These are phyloP conservation scores for Drosophila hamatofila DNA, from an alignment of 2,888 invertebrate species.

Conservation along the genomic window DNA sequence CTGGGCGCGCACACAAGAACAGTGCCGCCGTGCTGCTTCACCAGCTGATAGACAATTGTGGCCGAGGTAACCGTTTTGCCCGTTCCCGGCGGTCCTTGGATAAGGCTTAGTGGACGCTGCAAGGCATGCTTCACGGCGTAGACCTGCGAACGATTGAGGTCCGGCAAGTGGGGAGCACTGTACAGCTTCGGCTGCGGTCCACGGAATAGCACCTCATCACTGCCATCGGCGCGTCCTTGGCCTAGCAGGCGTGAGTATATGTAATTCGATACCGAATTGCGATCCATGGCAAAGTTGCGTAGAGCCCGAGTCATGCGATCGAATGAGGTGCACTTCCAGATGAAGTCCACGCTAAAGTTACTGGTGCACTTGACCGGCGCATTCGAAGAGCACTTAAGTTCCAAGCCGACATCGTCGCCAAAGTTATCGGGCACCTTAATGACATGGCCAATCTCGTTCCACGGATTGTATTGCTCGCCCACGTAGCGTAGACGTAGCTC, in stretches of 20 bases:
- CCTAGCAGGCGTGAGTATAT: slow-evolving; percentile 98
- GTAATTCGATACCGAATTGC: slow-evolving; percentile 97
- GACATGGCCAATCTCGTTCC: slow-evolving; percentile 99
- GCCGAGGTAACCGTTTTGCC: slow-evolving; percentile 99
- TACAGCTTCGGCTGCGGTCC: slow-evolving; percentile 96
- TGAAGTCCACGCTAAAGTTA: slow-evolving; percentile 99
- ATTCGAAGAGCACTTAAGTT: slow-evolving; percentile 95
- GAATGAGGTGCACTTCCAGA: slow-evolving; percentile 99
- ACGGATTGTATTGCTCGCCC: slow-evolving; percentile 96
- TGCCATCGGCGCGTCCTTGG: slow-evolving; percentile 97
- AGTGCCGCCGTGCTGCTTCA: slow-evolving; percentile 96
- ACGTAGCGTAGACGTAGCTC: slow-evolving; percentile 96
- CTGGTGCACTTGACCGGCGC: slow-evolving; percentile 97
- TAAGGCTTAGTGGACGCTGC: slow-evolving; percentile 97
- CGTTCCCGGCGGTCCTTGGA: slow-evolving; percentile 95
- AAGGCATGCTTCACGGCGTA: slow-evolving; percentile 99
- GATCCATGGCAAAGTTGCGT: slow-evolving; percentile 97
- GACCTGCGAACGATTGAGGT: slow-evolving; percentile 98
- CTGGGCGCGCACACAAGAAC: slow-evolving; percentile 99
- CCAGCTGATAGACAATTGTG: slow-evolving; percentile 99
- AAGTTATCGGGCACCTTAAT: slow-evolving; percentile 98
- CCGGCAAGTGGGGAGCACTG: slow-evolving; percentile 98
- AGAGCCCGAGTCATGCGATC: slow-evolving; percentile 98
- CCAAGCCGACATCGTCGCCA: slow-evolving; percentile 99
- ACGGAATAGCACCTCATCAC: slow-evolving; percentile 96